Evolutionary conservation across 2,888 invertebrate species (phyloP), one percentile per base, ranked within the genome.

Genomic region (Nipponacmea schrenckii): DNA sequence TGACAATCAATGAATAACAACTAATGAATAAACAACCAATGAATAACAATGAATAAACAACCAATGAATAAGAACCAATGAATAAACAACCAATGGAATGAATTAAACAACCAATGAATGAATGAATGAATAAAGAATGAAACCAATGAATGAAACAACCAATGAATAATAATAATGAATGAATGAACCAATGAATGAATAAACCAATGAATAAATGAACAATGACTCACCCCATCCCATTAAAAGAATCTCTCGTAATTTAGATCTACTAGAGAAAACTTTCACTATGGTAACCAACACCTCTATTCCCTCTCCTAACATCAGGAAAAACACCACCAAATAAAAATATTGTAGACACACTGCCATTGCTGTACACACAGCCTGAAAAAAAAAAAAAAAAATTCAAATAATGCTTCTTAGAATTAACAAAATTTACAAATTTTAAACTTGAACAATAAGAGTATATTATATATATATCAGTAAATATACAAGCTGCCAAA

Each of bases 241-340:
- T 26, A 80, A 76, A n/a, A 80, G 56, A 1, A 81, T 62, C 72
- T 76, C 77, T 46, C 71, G 74, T 7, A 77, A 64, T 31, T 80
- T 74, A 20, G 80, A 80, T 31, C 73, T 70, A 20, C 79, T 79
- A 7, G 75, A 76, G 68, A 85, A 86, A 31, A 86, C 84, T 73
- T 80, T 83, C 8, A 83, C 73, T 46, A 85, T 79, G 64, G 81
- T 80, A 4, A 85, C 70, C 3, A 83, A 77, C 26, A 86, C 80
- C 67, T 85, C 80, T 1, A 86, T 73, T 15, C 85, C 86, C 68
- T 84, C 83, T 0, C 82, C 83, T 64, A 86, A 72, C 86, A 86
- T 86, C 20, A 83, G 68, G 71, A 80, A 84, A 75, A 86, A 86
- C 4, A 83, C 84, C 0, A 78, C 85, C 68, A 86, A 77, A 74